Evolutionary conservation across 53 echinoderm and acorn worm genomes (phyloP), one percentile per base, ranked within the genome.

Genomic region (Paracentrotus lividus): DNA sequence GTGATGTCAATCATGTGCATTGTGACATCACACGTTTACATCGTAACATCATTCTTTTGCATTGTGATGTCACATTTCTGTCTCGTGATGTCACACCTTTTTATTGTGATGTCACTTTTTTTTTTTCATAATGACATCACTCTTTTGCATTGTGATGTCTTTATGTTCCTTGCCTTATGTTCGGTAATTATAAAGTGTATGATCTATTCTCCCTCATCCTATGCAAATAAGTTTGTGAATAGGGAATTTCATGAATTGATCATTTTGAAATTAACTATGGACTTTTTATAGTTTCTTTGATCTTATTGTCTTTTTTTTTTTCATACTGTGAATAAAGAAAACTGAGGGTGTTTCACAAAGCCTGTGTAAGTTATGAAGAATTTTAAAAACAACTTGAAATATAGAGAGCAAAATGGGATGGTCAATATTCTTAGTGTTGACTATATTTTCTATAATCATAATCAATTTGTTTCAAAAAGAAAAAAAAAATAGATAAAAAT

Each of bases 131-230:
- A 20, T 69, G 69, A 69, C 69, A 69, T 69, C 38, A 38, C 32
- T 1, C 72, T 18, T 72, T 72, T 72, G 36, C 72, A 72, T 72
- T 72, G 40, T 72, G 36, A 64, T 72, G 72, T 72, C 36, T 18
- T 72, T 20, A 5, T 72, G 38, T 72, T 72, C 72, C 72, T 40
- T 72, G 72, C 72, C 72, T 40, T 38, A 72, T 18, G 36, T 3
- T 72, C 36, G 34, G 18, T 72, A 72, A 34, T 24, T 27, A 7
- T 61, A 61, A 8, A 26, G 31, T 9, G 12, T 20, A 72, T 40
- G 38, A 32, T 40, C 72, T 40, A 36, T 40, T 72, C 40, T 32
- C 6, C 32, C 38, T 40, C 6, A 29, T 72, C 72, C 72, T 72
- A 72, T 72, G 72, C 72, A 72, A 72, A 36, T 36, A 5, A 40